Base-by-base conservation (phyloP, 1,140 invertebrate species). In the Ctenoplectra terminalis region DNA sequence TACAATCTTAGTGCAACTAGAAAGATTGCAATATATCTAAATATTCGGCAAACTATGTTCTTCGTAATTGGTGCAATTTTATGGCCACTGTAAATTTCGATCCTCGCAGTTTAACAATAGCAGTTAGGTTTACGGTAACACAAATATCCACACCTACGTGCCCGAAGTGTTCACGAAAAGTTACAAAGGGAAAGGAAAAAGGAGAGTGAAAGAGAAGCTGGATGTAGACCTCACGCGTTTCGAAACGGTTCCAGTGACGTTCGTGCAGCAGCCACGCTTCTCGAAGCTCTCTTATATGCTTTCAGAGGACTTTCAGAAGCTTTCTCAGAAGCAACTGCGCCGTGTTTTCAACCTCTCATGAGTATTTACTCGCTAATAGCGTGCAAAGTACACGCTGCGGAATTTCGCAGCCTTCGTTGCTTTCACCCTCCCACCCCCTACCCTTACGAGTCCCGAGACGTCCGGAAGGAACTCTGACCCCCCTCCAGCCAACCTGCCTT, bases 281-380 rank as follows among this genome's bases (percentile, higher is more conserved):
- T 52, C 75, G 64, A 78, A 82, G 29, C 43, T 63, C 76, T 74
- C 76, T 60, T 66, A 37, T 31, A 29, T 15, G 67, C 83, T 67
- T 84, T 84, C 79, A 84, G 50, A 63, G 73, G 58, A 82, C 79
- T 66, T 84, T 76, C 66, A 52, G 48, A 60, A 76, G 72, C 67
- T 84, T 72, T 76, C 83, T 71, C 48, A 46, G 40, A 34, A 48
- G 34, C 74, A 58, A 72, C 56, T 54, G 75, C 58, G 34, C 56
- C 46, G 31, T 66, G 37, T 82, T 78, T 78, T 56, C 74, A 67
- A 37, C 43, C 74, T 71, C 74, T 70, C 56, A 17, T 46, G 67
- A 71, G 66, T 82, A 75, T 78, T 78, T 82, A 79, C 75, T 58
- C 66, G 75, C 67, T 82, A 82, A 82, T 82, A 82, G 81, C 81